Evolutionary conservation across 37 sponge, comb jelly and placozoan species (phyloP).

Genomic region (Agelas oroides): DNA sequence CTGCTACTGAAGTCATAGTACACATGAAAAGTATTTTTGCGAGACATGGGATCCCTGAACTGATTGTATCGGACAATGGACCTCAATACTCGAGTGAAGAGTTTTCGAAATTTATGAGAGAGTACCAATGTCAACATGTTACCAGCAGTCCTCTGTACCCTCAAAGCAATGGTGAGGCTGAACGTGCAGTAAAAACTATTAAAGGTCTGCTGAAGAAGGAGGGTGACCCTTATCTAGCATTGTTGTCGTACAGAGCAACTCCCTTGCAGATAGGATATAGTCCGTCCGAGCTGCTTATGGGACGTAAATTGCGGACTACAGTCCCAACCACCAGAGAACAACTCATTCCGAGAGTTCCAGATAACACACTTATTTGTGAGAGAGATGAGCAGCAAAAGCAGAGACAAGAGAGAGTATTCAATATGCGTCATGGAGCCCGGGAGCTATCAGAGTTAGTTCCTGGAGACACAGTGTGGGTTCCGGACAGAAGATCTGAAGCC

Average conservation of each 20-base stretch:
- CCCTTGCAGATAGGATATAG: slow-evolving; percentile 40
- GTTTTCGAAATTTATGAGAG: slow-evolving; percentile 11
- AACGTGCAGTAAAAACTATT: slow-evolving; percentile 46
- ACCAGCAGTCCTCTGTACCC: slow-evolving; percentile 61
- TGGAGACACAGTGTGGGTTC: slow-evolving; percentile 47
- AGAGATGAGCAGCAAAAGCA: slow-evolving; percentile 24
- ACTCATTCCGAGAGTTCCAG: slow-evolving; percentile 28
- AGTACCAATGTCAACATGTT: slow-evolving; percentile 35
- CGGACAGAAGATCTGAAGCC: slow-evolving; percentile 11
- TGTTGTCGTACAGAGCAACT: slow-evolving; percentile 56
- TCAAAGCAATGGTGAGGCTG: slow-evolving; percentile 73
- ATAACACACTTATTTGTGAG: background rate
- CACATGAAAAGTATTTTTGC: slow-evolving; percentile 49
- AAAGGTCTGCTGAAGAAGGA: slow-evolving; percentile 55
- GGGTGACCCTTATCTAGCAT: slow-evolving; percentile 42
- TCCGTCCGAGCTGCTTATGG: slow-evolving; percentile 52
- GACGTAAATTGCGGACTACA: no score
- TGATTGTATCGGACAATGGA: slow-evolving; percentile 60
- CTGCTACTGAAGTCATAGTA: slow-evolving; percentile 39
- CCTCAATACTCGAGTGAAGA: slow-evolving; percentile 55
- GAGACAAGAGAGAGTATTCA: slow-evolving; percentile 26
- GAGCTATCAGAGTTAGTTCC: slow-evolving; percentile 8
- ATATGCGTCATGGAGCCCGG: slow-evolving; percentile 11
- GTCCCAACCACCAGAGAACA: slow-evolving; percentile 30
- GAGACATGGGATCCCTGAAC: slow-evolving; percentile 46